Evolutionary conservation across 2,797 vertebrate species (phyloP), one percentile per base, ranked within the genome.

Genomic region (Podarcis lilfordi): DNA sequence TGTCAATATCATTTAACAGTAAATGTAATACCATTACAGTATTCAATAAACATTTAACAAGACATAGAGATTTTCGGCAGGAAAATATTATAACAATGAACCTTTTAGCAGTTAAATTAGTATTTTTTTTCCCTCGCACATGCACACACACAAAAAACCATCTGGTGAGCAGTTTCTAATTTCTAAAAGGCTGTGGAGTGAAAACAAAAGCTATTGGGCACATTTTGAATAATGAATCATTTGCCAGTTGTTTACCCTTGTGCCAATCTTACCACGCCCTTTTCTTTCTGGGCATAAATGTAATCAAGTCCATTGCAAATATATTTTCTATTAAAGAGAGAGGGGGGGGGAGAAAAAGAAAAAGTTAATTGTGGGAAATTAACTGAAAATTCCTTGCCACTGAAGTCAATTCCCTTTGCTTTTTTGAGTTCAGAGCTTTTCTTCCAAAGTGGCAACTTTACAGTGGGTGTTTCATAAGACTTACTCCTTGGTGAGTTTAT

Each of bases 151-250:
- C 19, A 21, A 3, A 80, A 93, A 74, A 96, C 96, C 97, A 97
- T 97, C 97, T 97, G 97, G 96, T 95, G 91, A 95, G 86, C 96
- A 97, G 96, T 96, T 96, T 97, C 95, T 97, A 92, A 96, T 97
- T 96, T 97, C 96, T 96, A 15, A 94, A 94, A 82, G 77, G 91
- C 93, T 97, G 95, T 93, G 93, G 93, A 96, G 95, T 95, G 91
- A 95, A 97, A 89, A 86, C 88, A 86, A 89, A 96, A 96, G 89
- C 90, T 94, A 94, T 85, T 1, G 13, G 91, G 29, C 86, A 95
- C 94, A 94, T 96, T 95, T 95, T 92, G 94, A 91, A 88, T 96
- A 95, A 93, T 92, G 96, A 97, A 96, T 93, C 94, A 92, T 95
- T 96, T 96, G 92, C 95, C 89, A 91, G 92, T 95, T 97, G 96